A percentile compares a stretch with the other conserved stretches of the same genome.
These are phyloP conservation scores for Sebastes hubbsi DNA, from an alignment of 2,797 vertebrate genomes.

Conservation along the genomic window DNA sequence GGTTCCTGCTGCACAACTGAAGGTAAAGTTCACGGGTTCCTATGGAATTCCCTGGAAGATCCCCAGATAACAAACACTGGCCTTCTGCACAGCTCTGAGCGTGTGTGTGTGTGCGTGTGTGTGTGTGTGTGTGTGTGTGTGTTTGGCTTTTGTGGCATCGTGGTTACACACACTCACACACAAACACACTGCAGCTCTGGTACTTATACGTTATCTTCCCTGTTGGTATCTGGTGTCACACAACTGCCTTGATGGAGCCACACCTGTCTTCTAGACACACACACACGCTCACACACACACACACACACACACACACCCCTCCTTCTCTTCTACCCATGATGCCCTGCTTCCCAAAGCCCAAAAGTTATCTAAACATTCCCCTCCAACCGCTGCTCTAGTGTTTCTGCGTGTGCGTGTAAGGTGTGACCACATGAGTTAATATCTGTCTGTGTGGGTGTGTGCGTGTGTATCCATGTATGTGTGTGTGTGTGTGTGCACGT, in stretches of 20 bases:
- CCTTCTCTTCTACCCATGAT: neutral
- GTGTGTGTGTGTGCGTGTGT: neutral
- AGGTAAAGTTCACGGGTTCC: neutral
- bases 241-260: slow-evolving; percentile 63
- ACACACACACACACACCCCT: neutral
- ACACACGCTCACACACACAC: neutral
- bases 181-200: slow-evolving; percentile 8
- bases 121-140: neutral
- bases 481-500: neutral
- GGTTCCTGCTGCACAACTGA: neutral
- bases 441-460: neutral
- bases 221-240: slow-evolving; percentile 61
- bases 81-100: neutral
- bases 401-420: neutral
- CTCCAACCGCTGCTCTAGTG: neutral
- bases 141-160: neutral
- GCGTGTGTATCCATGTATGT: neutral
- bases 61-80: slow-evolving; percentile 6
- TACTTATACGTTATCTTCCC: slow-evolving; percentile 44
- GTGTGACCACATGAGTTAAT: slow-evolving; percentile 6
- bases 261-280: slow-evolving; percentile 65
- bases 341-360: slow-evolving; percentile 16
- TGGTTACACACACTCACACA: neutral
- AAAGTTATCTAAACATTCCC: slow-evolving; percentile 67
- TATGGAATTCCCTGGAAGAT: neutral